Conservation (phyloP, 2,888 invertebrate species). For the Scaptomyza reducta region DNA sequence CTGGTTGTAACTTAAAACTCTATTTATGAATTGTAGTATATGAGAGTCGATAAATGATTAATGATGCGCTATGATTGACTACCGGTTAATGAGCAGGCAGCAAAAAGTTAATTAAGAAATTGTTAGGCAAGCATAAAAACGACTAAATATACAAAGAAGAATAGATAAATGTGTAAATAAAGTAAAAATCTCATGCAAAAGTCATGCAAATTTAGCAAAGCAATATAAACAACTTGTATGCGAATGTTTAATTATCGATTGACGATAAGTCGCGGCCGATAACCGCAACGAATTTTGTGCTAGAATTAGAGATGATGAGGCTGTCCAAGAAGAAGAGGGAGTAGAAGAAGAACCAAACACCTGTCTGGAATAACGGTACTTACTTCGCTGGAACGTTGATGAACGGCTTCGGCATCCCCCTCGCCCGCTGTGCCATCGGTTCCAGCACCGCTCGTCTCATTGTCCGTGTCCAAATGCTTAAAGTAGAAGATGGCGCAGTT, state of each 20-base stretch:
- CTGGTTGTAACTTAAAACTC: constrained; percentile 4
- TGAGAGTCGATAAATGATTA: constrained; percentile 42
- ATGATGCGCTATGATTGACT: constrained; percentile 42
- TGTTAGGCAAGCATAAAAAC: constrained; percentile 60
- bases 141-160: constrained; percentile 20
- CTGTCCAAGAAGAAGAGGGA: too few relatives aligned
- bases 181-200: constrained; percentile 24
- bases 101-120: constrained; percentile 67
- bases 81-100: constrained; percentile 40
- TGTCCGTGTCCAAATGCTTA: constrained; percentile 94
- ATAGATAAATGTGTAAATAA: constrained; percentile 9
- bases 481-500: constrained; percentile 94
- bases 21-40: constrained; percentile 1
- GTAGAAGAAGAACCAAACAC: too few relatives aligned
- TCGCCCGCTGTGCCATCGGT: constrained; percentile 63
- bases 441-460: constrained; percentile 86
- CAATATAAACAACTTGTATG: background rate
- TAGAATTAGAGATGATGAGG: background rate
- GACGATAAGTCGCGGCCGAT: constrained; percentile 42
- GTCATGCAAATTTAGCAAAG: constrained; percentile 40
- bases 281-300: constrained; percentile 35
- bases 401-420: constrained; percentile 41
- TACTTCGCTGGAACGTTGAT: constrained; percentile 77
- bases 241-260: constrained; percentile 24
- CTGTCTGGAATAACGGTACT: constrained; percentile 70